Conservation (phyloP, 2,888 invertebrate genomes). For the Pegoplata infirma region DNA sequence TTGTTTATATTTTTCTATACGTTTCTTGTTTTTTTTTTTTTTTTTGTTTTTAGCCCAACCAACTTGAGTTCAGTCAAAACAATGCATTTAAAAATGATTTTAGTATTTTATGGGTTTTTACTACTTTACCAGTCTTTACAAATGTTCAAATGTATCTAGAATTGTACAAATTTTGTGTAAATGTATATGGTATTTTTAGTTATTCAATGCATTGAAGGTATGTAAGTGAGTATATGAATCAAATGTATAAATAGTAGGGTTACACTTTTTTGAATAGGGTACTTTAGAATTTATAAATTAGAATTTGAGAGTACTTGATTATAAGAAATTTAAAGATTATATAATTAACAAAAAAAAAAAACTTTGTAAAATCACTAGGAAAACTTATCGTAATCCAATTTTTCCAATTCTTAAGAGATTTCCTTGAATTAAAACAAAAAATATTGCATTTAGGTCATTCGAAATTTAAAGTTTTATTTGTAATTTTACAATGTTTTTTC, state of each 20-base stretch:
- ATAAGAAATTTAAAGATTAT: too few relatives aligned
- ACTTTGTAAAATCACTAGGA: too few relatives aligned
- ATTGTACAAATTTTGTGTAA: neutral
- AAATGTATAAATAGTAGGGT: neutral
- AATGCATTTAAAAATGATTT: neutral
- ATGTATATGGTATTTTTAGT: neutral
- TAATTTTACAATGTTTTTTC: too few relatives aligned
- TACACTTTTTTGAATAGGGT: neutral
- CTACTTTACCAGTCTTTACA: neutral
- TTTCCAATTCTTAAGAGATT: too few relatives aligned
- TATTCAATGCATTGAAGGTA: neutral
- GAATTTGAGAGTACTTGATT: too few relatives aligned
- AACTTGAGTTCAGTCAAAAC: neutral
- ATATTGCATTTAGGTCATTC: too few relatives aligned
- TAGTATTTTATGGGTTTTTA: neutral
- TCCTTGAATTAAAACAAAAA: too few relatives aligned
- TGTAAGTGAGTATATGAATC: too few relatives aligned
- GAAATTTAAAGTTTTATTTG: too few relatives aligned
- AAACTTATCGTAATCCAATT: too few relatives aligned
- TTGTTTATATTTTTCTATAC: conserved; percentile 28
- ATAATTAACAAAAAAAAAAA: too few relatives aligned
- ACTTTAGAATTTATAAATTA: neutral
- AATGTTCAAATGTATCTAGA: neutral
- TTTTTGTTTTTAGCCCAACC: neutral
- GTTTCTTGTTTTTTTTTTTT: too few relatives aligned